Conservation (phyloP, 2,797 vertebrate genomes). For the Diplodus sargus region DNA sequence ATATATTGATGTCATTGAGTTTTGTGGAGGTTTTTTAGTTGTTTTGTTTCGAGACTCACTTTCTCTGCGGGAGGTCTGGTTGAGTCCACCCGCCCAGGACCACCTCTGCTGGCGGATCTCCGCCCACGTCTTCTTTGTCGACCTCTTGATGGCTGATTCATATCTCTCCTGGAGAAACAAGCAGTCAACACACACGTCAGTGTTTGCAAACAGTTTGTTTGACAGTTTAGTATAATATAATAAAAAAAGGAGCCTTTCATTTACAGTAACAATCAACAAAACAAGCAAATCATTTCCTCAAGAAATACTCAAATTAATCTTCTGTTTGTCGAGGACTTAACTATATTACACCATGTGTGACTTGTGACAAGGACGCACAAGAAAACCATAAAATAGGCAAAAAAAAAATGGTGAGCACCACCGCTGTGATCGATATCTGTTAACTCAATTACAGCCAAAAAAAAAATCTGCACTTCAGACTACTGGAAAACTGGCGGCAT, state of each 20-base stretch:
- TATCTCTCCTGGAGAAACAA: constrained; percentile 89
- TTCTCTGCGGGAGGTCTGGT: constrained; percentile 91
- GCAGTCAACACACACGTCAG: not conserved
- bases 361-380: too few species aligned
- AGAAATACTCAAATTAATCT: not conserved
- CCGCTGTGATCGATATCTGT: constrained; percentile 10
- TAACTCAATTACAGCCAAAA: not conserved
- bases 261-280: too few species aligned
- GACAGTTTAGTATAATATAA: too few species aligned
- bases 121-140: constrained; percentile 96
- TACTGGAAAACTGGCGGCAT: constrained; percentile 7
- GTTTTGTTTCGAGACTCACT: constrained; percentile 77
- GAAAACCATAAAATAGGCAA: not conserved
- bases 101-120: constrained; percentile 98
- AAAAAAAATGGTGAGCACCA: not conserved
- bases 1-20: constrained; percentile 1
- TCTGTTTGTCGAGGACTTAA: too few species aligned
- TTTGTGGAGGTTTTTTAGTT: not conserved
- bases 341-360: too few species aligned
- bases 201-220: not conserved
- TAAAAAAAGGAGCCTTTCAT: too few species aligned
- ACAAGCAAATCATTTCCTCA: too few species aligned
- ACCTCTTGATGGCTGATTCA: constrained; percentile 94
- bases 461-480: not conserved
- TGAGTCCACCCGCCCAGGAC: constrained; percentile 97